These are phyloP conservation scores for Aplidium turbinatum DNA, from an alignment of 23 tunicate genomes.

Conservation along the genomic window DNA sequence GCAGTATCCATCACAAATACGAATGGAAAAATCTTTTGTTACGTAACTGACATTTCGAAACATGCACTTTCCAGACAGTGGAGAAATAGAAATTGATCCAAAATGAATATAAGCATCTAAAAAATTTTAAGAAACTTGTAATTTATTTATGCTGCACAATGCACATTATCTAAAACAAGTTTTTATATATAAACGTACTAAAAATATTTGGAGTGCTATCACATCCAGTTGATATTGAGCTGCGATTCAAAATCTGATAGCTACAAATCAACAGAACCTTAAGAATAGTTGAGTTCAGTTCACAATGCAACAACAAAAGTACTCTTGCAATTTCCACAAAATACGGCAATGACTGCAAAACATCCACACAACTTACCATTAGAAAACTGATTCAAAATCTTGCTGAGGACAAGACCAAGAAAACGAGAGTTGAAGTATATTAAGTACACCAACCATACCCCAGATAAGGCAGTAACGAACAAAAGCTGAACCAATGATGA, in stretches of 20 bases:
- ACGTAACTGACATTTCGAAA: slow-evolving; percentile 78
- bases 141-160: neutral
- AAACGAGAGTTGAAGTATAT: slow-evolving; percentile 80
- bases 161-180: neutral
- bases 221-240: no score
- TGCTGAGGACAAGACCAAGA: slow-evolving; percentile 67
- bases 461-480: slow-evolving; percentile 49
- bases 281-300: neutral
- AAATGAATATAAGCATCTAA: slow-evolving; percentile 65
- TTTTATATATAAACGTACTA: neutral
- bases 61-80: slow-evolving; percentile 88
- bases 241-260: neutral
- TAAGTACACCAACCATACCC: slow-evolving; percentile 73
- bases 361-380: slow-evolving; percentile 59
- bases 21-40: slow-evolving; percentile 69
- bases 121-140: slow-evolving; percentile 1
- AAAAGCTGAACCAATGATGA: slow-evolving; percentile 71
- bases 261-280: neutral
- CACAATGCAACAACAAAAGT: neutral
- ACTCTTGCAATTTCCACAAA: neutral
- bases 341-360: neutral
- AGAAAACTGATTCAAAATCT: slow-evolving; percentile 49
- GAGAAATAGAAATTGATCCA: slow-evolving; percentile 81
- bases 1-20: slow-evolving; percentile 72
- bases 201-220: no score